Evolutionary conservation across 2,888 invertebrate genomes (phyloP).

Genomic region (Tenodera sinensis): DNA sequence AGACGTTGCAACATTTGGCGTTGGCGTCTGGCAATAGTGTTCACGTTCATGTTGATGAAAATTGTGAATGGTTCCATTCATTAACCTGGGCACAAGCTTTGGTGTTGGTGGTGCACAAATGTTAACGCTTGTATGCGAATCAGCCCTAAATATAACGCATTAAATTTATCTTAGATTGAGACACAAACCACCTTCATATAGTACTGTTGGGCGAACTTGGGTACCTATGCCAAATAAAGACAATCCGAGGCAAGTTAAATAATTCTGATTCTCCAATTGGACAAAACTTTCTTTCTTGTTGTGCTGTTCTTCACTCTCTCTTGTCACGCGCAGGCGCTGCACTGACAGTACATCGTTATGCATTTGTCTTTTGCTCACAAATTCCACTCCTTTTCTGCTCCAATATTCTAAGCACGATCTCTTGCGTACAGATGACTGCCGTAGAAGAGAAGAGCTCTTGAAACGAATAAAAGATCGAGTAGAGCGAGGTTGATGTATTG

Average conservation of each 20-base stretch:
- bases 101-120: too few species aligned
- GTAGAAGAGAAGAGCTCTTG: neutral
- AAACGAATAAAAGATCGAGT: neutral
- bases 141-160: too few species aligned
- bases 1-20: too few species aligned
- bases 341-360: neutral
- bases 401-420: neutral
- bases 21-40: too few species aligned
- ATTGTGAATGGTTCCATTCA: too few species aligned
- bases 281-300: neutral
- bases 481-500: constrained; percentile 20
- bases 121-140: too few species aligned
- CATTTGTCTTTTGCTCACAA: neutral
- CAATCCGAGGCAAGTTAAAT: neutral
- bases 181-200: too few species aligned
- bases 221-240: neutral
- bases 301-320: neutral
- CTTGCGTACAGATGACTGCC: constrained; percentile 3
- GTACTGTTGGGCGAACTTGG: too few species aligned
- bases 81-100: too few species aligned
- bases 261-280: neutral
- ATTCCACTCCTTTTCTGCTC: neutral
- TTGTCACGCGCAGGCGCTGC: neutral
- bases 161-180: too few species aligned
- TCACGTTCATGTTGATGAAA: too few species aligned